Evolutionary conservation across 2,797 vertebrate genomes (phyloP).

Genomic region (Heteromormyrus szaboi): DNA sequence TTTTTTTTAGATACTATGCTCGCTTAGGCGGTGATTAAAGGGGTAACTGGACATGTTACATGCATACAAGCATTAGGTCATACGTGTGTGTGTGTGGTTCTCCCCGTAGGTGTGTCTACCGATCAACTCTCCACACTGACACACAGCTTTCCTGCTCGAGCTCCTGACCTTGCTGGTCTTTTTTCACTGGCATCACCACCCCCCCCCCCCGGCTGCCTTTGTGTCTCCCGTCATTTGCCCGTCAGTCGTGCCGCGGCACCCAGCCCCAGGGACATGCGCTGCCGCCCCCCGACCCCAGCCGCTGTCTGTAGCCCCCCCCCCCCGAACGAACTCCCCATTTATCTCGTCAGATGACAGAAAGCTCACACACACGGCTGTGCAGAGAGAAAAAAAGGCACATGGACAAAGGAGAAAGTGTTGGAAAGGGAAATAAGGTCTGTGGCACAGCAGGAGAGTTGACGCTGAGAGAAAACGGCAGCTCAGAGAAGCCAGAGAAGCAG

Average conservation of each 20-base stretch:
- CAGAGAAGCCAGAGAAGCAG: background rate
- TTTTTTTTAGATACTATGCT: background rate
- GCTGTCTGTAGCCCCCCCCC: too few species aligned
- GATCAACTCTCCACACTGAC: background rate
- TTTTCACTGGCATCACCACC: slow-evolving; percentile 46
- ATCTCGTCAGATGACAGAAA: background rate
- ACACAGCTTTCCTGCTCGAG: slow-evolving; percentile 30
- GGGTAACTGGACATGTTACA: background rate
- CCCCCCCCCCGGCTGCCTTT: too few species aligned
- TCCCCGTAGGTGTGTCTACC: background rate
- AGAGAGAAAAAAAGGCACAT: background rate
- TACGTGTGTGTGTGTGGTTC: background rate
- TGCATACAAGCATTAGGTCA: background rate
- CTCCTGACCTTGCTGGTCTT: slow-evolving; percentile 67
- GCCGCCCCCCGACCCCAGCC: slow-evolving; percentile 2
- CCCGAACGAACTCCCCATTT: background rate
- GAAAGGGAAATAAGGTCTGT: background rate
- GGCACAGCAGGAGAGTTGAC: background rate
- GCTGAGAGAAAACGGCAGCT: background rate
- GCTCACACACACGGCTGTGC: background rate
- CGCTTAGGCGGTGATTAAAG: background rate
- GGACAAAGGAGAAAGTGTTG: background rate
- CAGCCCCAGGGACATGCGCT: slow-evolving; percentile 68
- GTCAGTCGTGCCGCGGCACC: slow-evolving; percentile 61
- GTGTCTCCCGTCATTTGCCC: slow-evolving; percentile 78